Conservation (phyloP, 2,113 vertebrate species). For the Echinops telfairi region DNA sequence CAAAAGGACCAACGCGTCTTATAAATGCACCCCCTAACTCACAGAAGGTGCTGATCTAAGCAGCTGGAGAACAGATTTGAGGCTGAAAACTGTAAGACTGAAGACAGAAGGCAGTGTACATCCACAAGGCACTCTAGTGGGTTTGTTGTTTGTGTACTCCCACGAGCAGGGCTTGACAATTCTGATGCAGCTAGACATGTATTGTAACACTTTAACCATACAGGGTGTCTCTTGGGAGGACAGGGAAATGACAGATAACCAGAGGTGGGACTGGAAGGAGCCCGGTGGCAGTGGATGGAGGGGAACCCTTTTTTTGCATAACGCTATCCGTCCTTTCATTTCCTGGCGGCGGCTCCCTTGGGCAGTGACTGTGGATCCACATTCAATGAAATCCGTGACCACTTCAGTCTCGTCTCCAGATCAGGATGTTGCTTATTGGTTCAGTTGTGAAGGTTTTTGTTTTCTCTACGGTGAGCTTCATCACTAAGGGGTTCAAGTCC, state of each 20-base stretch:
- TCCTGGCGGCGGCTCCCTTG: too few species aligned
- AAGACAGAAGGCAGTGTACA: constrained; percentile 9
- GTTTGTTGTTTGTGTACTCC: neutral
- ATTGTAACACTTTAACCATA: neutral
- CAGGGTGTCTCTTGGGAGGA: neutral
- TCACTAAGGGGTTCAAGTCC: neutral
- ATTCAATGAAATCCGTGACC: neutral
- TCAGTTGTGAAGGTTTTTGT: neutral
- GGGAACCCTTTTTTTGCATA: too few species aligned
- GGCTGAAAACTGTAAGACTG: neutral
- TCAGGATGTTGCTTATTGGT: neutral
- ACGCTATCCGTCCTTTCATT: neutral
- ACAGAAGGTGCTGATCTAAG: neutral
- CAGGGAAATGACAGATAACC: neutral
- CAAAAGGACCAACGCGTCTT: neutral
- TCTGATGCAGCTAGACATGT: neutral
- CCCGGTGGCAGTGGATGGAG: neutral
- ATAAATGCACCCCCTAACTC: neutral
- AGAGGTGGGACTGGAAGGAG: neutral
- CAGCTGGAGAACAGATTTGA: neutral
- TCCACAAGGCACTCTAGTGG: neutral
- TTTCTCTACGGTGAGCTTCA: neutral
- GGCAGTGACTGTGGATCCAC: neutral
- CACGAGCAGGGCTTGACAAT: neutral
- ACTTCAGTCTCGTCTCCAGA: neutral